Evolutionary conservation across 2,113 vertebrate species (phyloP), one percentile per base, ranked within the genome.

Genomic region (Ardeotis arabs): DNA sequence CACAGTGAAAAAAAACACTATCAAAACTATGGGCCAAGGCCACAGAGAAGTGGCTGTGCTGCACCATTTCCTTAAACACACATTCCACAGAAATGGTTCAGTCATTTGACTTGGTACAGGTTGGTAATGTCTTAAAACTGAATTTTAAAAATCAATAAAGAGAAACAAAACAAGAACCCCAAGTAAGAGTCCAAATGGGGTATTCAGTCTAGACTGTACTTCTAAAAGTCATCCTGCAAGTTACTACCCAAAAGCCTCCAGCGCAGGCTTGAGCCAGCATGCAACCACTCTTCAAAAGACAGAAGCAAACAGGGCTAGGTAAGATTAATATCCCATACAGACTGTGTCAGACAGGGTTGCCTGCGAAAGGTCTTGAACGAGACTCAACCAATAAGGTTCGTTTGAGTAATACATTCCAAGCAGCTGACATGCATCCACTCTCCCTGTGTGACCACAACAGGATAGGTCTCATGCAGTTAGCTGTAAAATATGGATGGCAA

Each of bases 351-450:
- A 79, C 14, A 64, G 41, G 2, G 33, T 3, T 85, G 58, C 27
- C 52, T 82, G 19, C 55, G 53, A 50, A 85, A 77, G 58, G 53
- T 76, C 56, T 52, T 59, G 21, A 89, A 64, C 45, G 63, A 60
- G 44, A 68, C 62, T 85, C 63, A 76, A 68, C 37, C 53, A 76
- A 53, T n/a, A 53, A 0, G 0, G 24, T 12, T 76, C 67, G 66
- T 87, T 73, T 90, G 70, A 83, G 50, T 62, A 93, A 88, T 23
- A 58, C 28, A 69, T 76, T 97, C 79, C 87, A 93, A 90, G 55
- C n/a, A 69, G 58, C 58, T 90, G 75, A 93, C 45, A 58, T 10
- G 72, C 31, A 90, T 53, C 50, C 78, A 83, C 24, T 68, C 79
- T 85, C 59, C 41, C 55, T 41, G 28, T 45, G 56, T 73, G 66